Percentiles rank a stretch among this genome's conserved stretches.
Conservation (phyloP, 2,888 invertebrate genomes). For the Anaspis maculata region DNA sequence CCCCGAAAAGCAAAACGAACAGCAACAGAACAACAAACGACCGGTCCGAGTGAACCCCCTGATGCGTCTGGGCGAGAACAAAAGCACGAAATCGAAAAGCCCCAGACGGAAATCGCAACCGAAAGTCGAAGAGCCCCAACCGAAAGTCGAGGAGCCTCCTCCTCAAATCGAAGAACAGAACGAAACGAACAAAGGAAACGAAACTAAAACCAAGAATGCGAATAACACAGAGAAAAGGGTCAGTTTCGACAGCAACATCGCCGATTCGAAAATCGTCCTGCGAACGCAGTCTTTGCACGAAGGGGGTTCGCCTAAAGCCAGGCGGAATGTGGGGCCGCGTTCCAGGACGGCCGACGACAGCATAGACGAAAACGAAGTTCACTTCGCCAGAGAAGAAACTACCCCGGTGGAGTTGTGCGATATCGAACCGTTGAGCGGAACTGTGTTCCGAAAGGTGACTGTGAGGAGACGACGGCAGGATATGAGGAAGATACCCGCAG, state of each 20-base stretch:
- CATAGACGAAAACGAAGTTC: slow-evolving; percentile 18
- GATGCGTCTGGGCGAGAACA: slow-evolving; percentile 29
- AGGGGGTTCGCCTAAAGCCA: not conserved
- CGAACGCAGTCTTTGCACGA: not conserved
- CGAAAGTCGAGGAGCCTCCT: slow-evolving; percentile 7
- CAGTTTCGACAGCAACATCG: slow-evolving; percentile 26
- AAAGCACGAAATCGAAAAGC: slow-evolving; percentile 11
- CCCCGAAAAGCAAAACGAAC: slow-evolving; percentile 4
- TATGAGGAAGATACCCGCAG: slow-evolving; percentile 38
- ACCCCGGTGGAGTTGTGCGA: slow-evolving; percentile 34
- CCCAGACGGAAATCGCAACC: slow-evolving; percentile 10
- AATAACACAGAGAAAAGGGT: slow-evolving; percentile 24
- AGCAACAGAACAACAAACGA: slow-evolving; percentile 12
- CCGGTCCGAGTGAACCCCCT: slow-evolving; percentile 34
- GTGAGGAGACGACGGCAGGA: slow-evolving; percentile 50
- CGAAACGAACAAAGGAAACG: slow-evolving; percentile 3
- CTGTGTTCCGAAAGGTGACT: slow-evolving; percentile 57
- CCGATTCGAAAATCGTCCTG: slow-evolving; percentile 4
- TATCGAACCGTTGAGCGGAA: slow-evolving; percentile 53
- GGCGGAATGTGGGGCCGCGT: not conserved
- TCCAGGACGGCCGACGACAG: slow-evolving; percentile 13
- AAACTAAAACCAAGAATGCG: slow-evolving; percentile 8
- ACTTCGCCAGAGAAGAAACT: slow-evolving; percentile 24
- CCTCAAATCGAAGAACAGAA: slow-evolving; percentile 5
- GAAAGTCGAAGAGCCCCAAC: slow-evolving; percentile 7